A percentile compares a stretch with the other conserved stretches of the same genome.
Conservation (phyloP, 2,797 vertebrate species). For the Hydrocynus forskahlii region DNA sequence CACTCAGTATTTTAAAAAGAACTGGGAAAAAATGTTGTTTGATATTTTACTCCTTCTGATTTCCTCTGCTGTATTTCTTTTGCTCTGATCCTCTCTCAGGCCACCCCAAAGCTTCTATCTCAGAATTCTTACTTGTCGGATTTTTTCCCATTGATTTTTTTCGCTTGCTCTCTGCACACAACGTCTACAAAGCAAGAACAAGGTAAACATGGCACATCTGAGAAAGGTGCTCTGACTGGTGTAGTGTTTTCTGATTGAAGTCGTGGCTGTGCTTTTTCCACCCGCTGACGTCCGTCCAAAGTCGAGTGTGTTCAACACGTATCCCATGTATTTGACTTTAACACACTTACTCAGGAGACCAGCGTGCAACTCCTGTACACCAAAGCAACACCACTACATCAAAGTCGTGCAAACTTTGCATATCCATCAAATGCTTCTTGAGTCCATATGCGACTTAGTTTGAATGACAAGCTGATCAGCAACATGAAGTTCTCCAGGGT, state of each 20-base stretch:
- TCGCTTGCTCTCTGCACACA: slow-evolving; percentile 42
- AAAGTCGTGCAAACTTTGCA: slow-evolving; percentile 49
- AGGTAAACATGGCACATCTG: slow-evolving; percentile 53
- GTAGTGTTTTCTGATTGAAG: slow-evolving; percentile 49
- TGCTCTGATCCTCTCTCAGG: slow-evolving; percentile 52
- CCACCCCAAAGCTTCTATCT: slow-evolving; percentile 55
- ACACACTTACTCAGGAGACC: slow-evolving; percentile 44
- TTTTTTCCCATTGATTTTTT: slow-evolving; percentile 49
- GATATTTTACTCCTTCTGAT: slow-evolving; percentile 51
- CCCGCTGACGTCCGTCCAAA: slow-evolving; percentile 51
- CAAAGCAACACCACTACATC: slow-evolving; percentile 46
- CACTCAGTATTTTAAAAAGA: slow-evolving; percentile 13
- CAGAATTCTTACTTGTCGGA: slow-evolving; percentile 48
- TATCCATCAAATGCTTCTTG: slow-evolving; percentile 40
- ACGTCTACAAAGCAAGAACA: slow-evolving; percentile 57
- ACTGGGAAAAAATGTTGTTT: slow-evolving; percentile 31
- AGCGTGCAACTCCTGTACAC: slow-evolving; percentile 35
- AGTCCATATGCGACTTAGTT: slow-evolving; percentile 35
- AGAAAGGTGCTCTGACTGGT: slow-evolving; percentile 41
- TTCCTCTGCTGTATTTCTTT: slow-evolving; percentile 21
- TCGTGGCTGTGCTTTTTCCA: slow-evolving; percentile 49
- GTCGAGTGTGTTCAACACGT: slow-evolving; percentile 43
- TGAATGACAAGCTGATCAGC: slow-evolving; percentile 5
- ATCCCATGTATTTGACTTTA: slow-evolving; percentile 44
- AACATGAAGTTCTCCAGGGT: slow-evolving; percentile 22